phyloP scores from a whole-genome alignment of 2,888 invertebrate genomes.

The Rutpela maculata region DNA sequence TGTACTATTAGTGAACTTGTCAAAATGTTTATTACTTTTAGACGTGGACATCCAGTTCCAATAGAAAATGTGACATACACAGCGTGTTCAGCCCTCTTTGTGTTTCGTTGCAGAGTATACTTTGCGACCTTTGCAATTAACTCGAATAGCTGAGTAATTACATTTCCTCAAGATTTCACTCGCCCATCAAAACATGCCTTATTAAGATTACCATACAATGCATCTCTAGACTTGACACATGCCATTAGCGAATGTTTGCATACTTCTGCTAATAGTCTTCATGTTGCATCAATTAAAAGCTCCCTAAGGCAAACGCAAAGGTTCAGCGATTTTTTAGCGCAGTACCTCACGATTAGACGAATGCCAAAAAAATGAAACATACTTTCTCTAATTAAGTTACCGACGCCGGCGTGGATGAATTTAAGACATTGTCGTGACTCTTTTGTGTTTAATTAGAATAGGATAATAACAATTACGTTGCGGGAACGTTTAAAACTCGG shows the following conservation, averaged over 20 bases:
- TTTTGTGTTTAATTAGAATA: slow-evolving; percentile 44
- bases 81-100: background rate
- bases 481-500: slow-evolving; percentile 32
- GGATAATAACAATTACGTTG: slow-evolving; percentile 37
- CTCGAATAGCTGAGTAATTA: slow-evolving; percentile 1
- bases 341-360: slow-evolving; percentile 34
- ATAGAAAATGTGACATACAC: too few species aligned
- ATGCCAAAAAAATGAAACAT: slow-evolving; percentile 30
- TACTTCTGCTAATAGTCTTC: slow-evolving; percentile 46
- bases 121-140: slow-evolving; percentile 21
- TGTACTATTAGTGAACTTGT: too few species aligned
- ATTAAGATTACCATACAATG: slow-evolving; percentile 37
- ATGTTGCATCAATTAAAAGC: slow-evolving; percentile 38
- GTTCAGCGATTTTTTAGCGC: slow-evolving; percentile 37
- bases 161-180: slow-evolving; percentile 34
- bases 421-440: slow-evolving; percentile 47
- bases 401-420: slow-evolving; percentile 33
- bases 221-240: slow-evolving; percentile 6
- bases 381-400: slow-evolving; percentile 53
- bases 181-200: slow-evolving; percentile 18
- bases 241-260: slow-evolving; percentile 44
- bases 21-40: too few species aligned
- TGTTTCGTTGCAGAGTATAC: background rate
- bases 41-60: too few species aligned
- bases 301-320: slow-evolving; percentile 40